Evolutionary conservation across 2,113 vertebrate genomes (phyloP).

Genomic region (Nycticebus coucang): DNA sequence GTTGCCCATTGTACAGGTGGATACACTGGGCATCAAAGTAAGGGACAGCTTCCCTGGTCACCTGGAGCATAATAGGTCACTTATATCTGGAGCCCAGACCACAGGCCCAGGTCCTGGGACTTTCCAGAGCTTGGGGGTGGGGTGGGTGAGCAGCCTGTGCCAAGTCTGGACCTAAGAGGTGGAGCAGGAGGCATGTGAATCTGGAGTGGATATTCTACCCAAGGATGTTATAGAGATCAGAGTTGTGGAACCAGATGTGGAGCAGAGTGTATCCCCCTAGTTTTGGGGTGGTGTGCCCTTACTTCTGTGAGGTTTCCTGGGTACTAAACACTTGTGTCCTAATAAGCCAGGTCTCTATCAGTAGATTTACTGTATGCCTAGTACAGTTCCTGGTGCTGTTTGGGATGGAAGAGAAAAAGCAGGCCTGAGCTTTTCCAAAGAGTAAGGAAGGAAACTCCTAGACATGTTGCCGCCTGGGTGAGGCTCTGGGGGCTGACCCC

Average conservation of each 20-base stretch:
- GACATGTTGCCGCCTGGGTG: background rate
- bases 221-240: background rate
- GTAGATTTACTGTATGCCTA: fast-evolving
- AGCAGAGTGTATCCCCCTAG: background rate
- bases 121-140: background rate
- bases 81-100: background rate
- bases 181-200: background rate
- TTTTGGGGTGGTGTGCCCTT: background rate
- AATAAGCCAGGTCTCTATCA: background rate
- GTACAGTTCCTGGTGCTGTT: fast-evolving
- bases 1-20: background rate
- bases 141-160: background rate
- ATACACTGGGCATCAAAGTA: background rate
- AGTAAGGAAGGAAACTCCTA: background rate
- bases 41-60: background rate
- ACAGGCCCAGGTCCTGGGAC: background rate
- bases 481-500: background rate
- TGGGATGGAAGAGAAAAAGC: background rate
- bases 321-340: background rate
- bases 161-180: background rate
- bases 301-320: background rate
- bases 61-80: background rate
- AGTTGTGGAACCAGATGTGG: background rate
- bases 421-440: background rate
- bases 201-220: background rate